phyloP scores from a whole-genome alignment of 2,888 invertebrate species.

The Plusia festucae region DNA sequence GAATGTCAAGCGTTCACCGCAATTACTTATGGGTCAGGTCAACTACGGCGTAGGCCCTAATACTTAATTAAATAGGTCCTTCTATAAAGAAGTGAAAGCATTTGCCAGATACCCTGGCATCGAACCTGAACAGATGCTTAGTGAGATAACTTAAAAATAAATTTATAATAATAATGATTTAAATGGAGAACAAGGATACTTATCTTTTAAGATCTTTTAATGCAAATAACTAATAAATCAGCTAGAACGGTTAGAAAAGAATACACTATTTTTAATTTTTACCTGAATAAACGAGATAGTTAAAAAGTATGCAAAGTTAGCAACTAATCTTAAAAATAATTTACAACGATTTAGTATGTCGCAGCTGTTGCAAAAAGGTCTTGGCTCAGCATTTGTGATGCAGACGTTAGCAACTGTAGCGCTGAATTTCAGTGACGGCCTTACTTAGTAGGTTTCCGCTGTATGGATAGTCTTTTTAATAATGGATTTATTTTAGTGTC shows the following conservation, averaged over 20 bases:
- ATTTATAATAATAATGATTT: no score
- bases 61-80: constrained; percentile 31
- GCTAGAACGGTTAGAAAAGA: no score
- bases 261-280: no score
- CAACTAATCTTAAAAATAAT: constrained; percentile 5
- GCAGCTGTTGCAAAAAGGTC: constrained; percentile 6
- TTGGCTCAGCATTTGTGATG: constrained; percentile 1
- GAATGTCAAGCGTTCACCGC: constrained; percentile 38
- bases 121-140: no score
- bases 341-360: constrained; percentile 1
- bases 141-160: no score
- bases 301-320: background rate
- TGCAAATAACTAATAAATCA: no score
- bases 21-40: constrained; percentile 45
- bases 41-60: constrained; percentile 28
- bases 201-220: no score
- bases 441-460: constrained; percentile 2
- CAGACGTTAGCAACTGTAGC: background rate
- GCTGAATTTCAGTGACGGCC: background rate
- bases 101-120: no score
- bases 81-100: constrained; percentile 16
- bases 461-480: background rate
- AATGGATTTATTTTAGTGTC: background rate
- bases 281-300: background rate
- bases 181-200: no score